Percentiles rank a stretch among this genome's conserved stretches.
Conservation (phyloP, 2,797 vertebrate genomes). For the Adrianichthys oophorus region DNA sequence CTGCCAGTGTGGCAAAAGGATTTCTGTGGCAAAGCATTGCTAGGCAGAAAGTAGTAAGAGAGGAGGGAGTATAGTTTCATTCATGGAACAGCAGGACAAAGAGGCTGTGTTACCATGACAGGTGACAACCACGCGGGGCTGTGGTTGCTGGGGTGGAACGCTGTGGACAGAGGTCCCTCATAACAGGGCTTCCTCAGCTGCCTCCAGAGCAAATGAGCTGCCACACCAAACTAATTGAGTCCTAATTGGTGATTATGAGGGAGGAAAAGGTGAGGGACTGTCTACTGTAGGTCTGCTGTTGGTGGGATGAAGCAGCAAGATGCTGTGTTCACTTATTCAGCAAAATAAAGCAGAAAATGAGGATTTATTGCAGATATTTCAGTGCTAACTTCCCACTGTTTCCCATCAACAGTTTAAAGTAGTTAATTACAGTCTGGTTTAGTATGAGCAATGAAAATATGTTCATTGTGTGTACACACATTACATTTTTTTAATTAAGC, state of each 20-base stretch:
- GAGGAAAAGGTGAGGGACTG: constrained; percentile 86
- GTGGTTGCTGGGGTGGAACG: constrained; percentile 82
- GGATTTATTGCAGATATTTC: constrained; percentile 44
- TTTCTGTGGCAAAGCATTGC: constrained; percentile 85
- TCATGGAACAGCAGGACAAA: constrained; percentile 46
- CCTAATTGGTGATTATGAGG: constrained; percentile 98
- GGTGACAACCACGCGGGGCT: constrained; percentile 83
- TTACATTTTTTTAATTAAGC: too few relatives aligned
- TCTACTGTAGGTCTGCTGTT: constrained; percentile 81
- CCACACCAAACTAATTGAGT: constrained; percentile 96
- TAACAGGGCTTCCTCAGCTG: constrained; percentile 79
- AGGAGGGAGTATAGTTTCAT: constrained; percentile 47
- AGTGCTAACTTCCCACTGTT: constrained; percentile 17
- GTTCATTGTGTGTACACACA: too few relatives aligned
- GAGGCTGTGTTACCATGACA: constrained; percentile 78
- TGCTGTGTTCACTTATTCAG: constrained; percentile 41
- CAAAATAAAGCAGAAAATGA: constrained; percentile 40
- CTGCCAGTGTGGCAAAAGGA: constrained; percentile 79
- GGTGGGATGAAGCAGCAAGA: constrained; percentile 53
- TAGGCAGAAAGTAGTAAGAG: constrained; percentile 59
- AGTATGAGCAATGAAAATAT: too few relatives aligned
- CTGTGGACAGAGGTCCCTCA: constrained; percentile 85
- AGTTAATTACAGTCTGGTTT: too few relatives aligned
- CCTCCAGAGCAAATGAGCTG: constrained; percentile 92
- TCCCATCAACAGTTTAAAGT: too few relatives aligned